These are phyloP conservation scores for Hermetia illucens DNA, from an alignment of 1,140 invertebrate genomes.

Conservation along the genomic window DNA sequence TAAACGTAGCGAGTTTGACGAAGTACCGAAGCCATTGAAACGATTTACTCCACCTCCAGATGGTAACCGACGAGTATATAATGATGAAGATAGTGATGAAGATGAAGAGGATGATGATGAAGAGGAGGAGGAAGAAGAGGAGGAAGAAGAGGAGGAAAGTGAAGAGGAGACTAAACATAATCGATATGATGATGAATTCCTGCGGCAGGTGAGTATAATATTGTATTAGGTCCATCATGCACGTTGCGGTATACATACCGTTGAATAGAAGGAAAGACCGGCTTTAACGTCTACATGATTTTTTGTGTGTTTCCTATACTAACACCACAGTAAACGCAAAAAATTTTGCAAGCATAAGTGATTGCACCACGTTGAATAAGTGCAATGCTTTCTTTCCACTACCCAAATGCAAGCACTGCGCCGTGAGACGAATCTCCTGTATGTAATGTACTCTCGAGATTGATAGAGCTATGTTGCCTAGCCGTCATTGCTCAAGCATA, in stretches of 20 bases:
- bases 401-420: too few species aligned
- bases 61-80: conserved; percentile 37
- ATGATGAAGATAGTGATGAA: conserved; percentile 28
- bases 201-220: background rate
- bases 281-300: too few species aligned
- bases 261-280: too few species aligned
- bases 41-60: conserved; percentile 78
- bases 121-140: conserved; percentile 37
- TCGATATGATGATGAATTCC: conserved; percentile 2
- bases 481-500: too few species aligned
- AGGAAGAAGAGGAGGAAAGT: conserved; percentile 37
- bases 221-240: background rate
- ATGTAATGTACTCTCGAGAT: too few species aligned
- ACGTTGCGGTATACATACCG: background rate
- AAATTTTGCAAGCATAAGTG: too few species aligned
- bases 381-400: too few species aligned
- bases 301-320: too few species aligned
- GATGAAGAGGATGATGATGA: conserved; percentile 45
- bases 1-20: conserved; percentile 27
- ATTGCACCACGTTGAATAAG: too few species aligned
- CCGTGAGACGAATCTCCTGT: too few species aligned
- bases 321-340: too few species aligned
- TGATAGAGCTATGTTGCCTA: too few species aligned
- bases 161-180: conserved; percentile 20
- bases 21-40: conserved; percentile 65